These are phyloP conservation scores for Bombus superbus DNA, from an alignment of 1,140 invertebrate species.

Conservation along the genomic window DNA sequence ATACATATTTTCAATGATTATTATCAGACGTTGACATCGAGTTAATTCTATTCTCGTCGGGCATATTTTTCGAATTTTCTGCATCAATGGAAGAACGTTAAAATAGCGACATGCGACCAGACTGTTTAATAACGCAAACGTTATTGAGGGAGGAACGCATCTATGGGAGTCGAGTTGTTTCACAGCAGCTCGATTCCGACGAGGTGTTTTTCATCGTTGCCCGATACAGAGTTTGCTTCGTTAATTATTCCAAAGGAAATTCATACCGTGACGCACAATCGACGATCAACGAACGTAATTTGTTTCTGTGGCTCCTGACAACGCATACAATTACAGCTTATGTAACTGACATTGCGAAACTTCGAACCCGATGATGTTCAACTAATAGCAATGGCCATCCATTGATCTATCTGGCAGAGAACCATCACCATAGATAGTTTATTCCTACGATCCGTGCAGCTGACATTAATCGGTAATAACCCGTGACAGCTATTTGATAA, in stretches of 20 bases:
- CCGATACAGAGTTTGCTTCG: not conserved
- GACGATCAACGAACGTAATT: slow-evolving; percentile 4
- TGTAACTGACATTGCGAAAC: not conserved
- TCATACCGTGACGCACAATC: not conserved
- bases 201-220: not conserved
- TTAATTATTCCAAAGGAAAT: slow-evolving; percentile 26
- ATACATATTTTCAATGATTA: not conserved
- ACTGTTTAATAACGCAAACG: too few relatives aligned
- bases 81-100: not conserved
- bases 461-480: slow-evolving; percentile 29
- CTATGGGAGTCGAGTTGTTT: not conserved
- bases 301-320: slow-evolving; percentile 11
- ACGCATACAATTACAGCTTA: slow-evolving; percentile 1
- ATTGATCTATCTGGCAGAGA: slow-evolving; percentile 1
- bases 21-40: not conserved
- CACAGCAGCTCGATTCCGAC: too few relatives aligned
- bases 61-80: not conserved
- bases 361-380: slow-evolving; percentile 5
- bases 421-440: slow-evolving; percentile 6
- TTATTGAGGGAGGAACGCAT: too few relatives aligned
- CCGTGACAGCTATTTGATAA: slow-evolving; percentile 22
- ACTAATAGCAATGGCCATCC: not conserved
- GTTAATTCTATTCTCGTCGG: not conserved
- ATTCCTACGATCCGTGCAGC: not conserved
- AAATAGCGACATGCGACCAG: not conserved